These are phyloP conservation scores for Callyntrura guangdongensis DNA, from an alignment of 2,888 invertebrate genomes.

Conservation along the genomic window DNA sequence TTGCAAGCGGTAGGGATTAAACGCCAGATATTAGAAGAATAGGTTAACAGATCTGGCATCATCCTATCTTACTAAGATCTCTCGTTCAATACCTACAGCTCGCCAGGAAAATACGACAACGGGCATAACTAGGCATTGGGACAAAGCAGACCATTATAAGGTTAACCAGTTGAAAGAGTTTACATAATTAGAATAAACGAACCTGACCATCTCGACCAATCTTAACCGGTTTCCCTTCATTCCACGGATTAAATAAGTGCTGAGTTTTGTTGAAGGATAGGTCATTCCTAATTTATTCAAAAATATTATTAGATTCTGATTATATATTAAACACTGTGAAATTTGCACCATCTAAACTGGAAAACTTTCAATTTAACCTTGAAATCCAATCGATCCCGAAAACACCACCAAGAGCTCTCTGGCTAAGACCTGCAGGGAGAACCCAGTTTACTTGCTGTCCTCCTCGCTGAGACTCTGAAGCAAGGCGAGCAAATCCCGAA, in stretches of 20 bases:
- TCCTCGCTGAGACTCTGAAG: slow-evolving; percentile 95
- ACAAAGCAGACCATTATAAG: neutral
- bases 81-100: no score
- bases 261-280: slow-evolving; percentile 96
- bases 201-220: slow-evolving; percentile 98
- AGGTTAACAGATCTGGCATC: no score
- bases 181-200: neutral
- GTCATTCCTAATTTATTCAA: slow-evolving; percentile 89
- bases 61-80: no score
- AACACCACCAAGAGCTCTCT: slow-evolving; percentile 97
- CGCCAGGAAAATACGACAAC: no score
- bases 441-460: slow-evolving; percentile 97
- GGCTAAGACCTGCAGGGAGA: slow-evolving; percentile 96
- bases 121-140: neutral
- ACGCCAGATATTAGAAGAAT: neutral
- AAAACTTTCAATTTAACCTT: slow-evolving; percentile 88
- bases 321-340: neutral
- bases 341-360: slow-evolving; percentile 98
- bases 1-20: neutral
- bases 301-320: slow-evolving; percentile 4
- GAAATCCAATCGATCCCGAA: slow-evolving; percentile 99
- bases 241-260: slow-evolving; percentile 98
- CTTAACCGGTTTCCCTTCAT: slow-evolving; percentile 99
- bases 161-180: neutral
- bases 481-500: slow-evolving; percentile 95